Base-by-base conservation (phyloP, 1,140 invertebrate species). In the Sminthurides bifidus region DNA sequence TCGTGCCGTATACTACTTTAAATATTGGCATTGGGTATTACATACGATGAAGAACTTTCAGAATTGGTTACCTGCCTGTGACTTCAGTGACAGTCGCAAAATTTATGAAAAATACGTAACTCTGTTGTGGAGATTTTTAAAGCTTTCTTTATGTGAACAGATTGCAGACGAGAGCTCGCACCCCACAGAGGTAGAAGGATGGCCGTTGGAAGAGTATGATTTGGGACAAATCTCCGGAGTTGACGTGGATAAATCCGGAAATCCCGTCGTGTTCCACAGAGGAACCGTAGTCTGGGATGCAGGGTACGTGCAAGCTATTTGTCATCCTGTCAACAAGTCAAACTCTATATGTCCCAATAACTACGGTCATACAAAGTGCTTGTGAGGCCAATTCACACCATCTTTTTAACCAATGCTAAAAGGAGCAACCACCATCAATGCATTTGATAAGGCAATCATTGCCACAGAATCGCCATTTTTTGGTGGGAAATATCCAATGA, bases 231-330 rank as follows among this genome's bases (percentile, higher is more conserved):
- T 93, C 53, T 81, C 81, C 31, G 89, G 85, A 38, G 82, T 93
- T 2, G 80, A 85, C 3, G 81, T 90, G 12, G 87, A 92, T 73
- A 78, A 77, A 10, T 70, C 80, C 26, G 84, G 84, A 12, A 83
- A 86, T 67, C 83, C 89, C 0, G 84, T 91, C 19, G 80, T 94
- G 45, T 92, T 94, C 71, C 91, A 94, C 71, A 75, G 91, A 49
- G 87, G 81, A 38, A 78, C 82, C 66, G 75, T 84, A 67, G 75
- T 83, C 49, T 94, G 88, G 87, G 80, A 85, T 70, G 77, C 78
- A 65, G 77, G 76, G 87, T 91, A 76, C 76, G 44, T 27, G 12
- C n/a, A n/a, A n/a, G n/a, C n/a, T n/a, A n/a, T n/a, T n/a, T n/a
- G n/a, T n/a, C n/a, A n/a, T n/a, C n/a, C n/a, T n/a, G n/a, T n/a